A percentile compares a stretch with the other conserved stretches of the same genome.
phyloP scores from a whole-genome alignment of 1,140 invertebrate genomes.

The Stenopsyche tienmushanensis region DNA sequence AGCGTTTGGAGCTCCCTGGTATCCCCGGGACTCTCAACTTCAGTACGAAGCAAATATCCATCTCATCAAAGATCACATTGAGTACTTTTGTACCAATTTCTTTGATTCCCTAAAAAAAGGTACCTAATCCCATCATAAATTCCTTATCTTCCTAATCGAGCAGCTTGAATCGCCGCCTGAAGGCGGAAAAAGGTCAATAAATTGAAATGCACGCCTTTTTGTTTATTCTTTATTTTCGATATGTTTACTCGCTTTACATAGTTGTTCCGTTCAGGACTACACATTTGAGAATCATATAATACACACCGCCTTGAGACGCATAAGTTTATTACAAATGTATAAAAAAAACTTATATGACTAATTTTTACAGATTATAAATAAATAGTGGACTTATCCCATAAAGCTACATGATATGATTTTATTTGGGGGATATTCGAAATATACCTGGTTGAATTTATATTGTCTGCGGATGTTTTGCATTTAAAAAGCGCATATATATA shows the following conservation, averaged over 20 bases:
- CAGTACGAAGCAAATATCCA: too few species aligned
- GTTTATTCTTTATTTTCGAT: not conserved
- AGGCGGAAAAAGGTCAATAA: not conserved
- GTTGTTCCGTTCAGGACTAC: not conserved
- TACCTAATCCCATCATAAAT: not conserved
- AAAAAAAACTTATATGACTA: not conserved
- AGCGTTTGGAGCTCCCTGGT: too few species aligned
- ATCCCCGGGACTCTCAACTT: too few species aligned
- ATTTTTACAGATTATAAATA: constrained; percentile 19
- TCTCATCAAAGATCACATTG: not conserved
- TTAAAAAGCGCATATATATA: not conserved
- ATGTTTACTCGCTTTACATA: not conserved
- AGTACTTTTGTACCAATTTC: not conserved
- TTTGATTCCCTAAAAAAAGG: not conserved
- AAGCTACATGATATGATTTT: not conserved
- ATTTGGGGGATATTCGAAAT: not conserved
- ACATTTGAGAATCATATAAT: not conserved
- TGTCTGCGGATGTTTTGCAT: not conserved
- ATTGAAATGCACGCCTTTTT: too few species aligned
- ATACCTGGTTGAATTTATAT: too few species aligned
- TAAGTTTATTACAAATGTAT: not conserved
- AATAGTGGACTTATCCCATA: constrained; percentile 15
- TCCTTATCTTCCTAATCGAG: not conserved
- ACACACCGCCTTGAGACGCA: not conserved
- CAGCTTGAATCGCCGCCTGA: not conserved